These are phyloP conservation scores for Oryzias sinensis DNA, from an alignment of 2,797 vertebrate species.

Conservation along the genomic window DNA sequence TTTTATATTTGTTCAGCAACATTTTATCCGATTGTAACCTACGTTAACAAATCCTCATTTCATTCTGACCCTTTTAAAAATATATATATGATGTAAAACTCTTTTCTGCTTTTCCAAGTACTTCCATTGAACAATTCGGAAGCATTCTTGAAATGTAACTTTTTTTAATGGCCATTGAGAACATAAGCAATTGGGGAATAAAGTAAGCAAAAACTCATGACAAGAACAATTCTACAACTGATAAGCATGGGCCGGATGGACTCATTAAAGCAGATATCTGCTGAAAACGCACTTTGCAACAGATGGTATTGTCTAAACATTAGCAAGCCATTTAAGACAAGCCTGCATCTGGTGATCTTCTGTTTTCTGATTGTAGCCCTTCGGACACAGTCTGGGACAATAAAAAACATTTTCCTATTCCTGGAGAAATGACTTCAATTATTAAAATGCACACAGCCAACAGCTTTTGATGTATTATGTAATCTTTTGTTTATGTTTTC, in stretches of 20 bases:
- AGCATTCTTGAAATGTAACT: no score
- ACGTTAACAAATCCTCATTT: no score
- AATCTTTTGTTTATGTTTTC: no score
- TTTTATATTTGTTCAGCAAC: constrained; percentile 1
- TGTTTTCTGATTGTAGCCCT: constrained; percentile 39
- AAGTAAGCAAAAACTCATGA: neutral
- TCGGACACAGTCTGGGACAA: constrained; percentile 23
- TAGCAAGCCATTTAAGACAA: constrained; percentile 37
- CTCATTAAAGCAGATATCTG: constrained; percentile 47
- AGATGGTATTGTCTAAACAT: constrained; percentile 52
- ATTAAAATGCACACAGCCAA: constrained; percentile 8
- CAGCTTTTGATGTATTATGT: neutral
- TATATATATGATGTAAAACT: no score
- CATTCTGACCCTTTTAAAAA: no score
- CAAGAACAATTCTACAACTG: constrained; percentile 5
- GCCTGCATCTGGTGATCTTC: constrained; percentile 40
- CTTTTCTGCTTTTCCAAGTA: no score
- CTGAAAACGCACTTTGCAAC: constrained; percentile 39
- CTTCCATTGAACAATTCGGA: no score
- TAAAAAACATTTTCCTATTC: constrained; percentile 2
- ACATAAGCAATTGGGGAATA: no score
- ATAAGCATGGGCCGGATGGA: constrained; percentile 32
- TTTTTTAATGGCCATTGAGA: no score
- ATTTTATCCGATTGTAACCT: no score
- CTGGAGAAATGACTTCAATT: constrained; percentile 9